phyloP scores from a whole-genome alignment of 2,797 vertebrate species.

The Pempheris klunzingeri region DNA sequence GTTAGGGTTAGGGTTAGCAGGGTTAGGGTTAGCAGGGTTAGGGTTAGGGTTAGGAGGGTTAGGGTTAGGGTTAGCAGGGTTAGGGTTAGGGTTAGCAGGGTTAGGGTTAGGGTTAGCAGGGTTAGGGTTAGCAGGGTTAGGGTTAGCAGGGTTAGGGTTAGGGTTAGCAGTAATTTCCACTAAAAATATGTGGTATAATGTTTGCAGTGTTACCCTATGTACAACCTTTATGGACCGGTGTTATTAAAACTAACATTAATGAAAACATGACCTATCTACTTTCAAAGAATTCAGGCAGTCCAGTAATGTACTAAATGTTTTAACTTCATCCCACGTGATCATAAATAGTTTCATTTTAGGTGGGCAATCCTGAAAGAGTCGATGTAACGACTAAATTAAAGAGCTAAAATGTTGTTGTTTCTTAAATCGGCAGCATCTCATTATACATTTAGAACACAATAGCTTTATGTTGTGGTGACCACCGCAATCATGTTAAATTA shows the following conservation, averaged over 20 bases:
- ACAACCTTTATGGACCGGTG: background rate
- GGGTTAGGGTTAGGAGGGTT: no score
- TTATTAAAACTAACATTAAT: background rate
- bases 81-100: no score
- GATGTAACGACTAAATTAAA: conserved; percentile 34
- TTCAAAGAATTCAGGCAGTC: background rate
- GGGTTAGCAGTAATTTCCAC: background rate
- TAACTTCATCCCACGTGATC: background rate
- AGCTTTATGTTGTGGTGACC: conserved; percentile 16
- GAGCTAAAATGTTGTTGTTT: background rate
- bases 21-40: no score
- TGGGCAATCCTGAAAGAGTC: background rate
- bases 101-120: no score
- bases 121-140: no score
- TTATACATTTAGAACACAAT: conserved; percentile 22
- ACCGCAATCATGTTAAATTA: conserved; percentile 15
- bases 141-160: no score
- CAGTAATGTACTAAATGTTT: background rate
- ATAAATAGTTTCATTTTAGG: background rate
- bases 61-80: no score
- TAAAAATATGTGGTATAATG: background rate
- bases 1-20: no score
- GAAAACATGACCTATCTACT: background rate
- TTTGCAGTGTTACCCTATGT: background rate
- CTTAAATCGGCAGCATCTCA: conserved; percentile 11